Evolutionary conservation across 2,888 invertebrate genomes (phyloP).

Genomic region (Leuctra nigra): DNA sequence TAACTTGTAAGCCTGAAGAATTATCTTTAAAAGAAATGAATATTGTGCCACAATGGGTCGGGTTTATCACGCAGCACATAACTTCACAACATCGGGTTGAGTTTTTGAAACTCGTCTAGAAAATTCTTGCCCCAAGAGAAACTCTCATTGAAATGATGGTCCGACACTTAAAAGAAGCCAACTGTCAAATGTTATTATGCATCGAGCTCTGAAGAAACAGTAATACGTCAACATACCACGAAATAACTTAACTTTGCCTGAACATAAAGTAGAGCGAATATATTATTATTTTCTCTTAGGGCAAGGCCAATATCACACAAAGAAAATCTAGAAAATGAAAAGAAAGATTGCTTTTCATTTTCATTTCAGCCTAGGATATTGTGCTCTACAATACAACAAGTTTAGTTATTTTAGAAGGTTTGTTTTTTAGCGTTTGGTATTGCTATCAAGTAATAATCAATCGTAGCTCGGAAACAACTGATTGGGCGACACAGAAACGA

Average conservation of each 20-base stretch:
- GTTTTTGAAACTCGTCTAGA: constrained; percentile 10
- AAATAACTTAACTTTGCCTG: constrained; percentile 1
- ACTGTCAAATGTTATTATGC: too few relatives aligned
- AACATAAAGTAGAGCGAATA: constrained; percentile 1
- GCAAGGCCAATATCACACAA: constrained; percentile 22
- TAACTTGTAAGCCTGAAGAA: not conserved
- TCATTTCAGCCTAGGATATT: constrained; percentile 12
- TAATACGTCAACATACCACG: not conserved
- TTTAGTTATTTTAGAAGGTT: constrained; percentile 11
- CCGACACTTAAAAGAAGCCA: too few relatives aligned
- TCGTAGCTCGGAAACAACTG: constrained; percentile 8
- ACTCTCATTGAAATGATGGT: too few relatives aligned
- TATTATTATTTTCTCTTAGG: too few relatives aligned
- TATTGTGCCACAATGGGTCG: not conserved
- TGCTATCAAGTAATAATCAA: constrained; percentile 22
- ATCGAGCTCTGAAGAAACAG: too few relatives aligned
- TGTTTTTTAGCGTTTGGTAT: constrained; percentile 20
- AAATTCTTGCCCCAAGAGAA: not conserved
- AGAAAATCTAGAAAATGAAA: constrained; percentile 23
- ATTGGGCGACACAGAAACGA: constrained; percentile 17
- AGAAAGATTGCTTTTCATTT: constrained; percentile 14
- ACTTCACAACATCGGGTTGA: constrained; percentile 15
- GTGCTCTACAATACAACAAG: constrained; percentile 21
- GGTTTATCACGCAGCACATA: not conserved
- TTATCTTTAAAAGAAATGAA: not conserved